Percentiles rank a stretch among this genome's conserved stretches.
These are phyloP conservation scores for Leptopilina drosophilae DNA, from an alignment of 2,888 invertebrate species.

Conservation along the genomic window DNA sequence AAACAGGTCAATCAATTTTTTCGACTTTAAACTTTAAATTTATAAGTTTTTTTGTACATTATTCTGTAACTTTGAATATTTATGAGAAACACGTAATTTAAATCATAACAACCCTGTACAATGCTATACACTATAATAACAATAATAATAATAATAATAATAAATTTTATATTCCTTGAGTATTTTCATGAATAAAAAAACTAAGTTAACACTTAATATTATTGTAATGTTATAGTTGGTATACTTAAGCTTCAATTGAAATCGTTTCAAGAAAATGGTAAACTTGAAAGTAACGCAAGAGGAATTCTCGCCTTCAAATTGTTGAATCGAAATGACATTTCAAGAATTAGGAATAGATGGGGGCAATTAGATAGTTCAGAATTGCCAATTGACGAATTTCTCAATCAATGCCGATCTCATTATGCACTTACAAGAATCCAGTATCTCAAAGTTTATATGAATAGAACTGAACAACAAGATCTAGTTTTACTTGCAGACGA, in stretches of 20 bases:
- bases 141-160: too few relatives aligned
- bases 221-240: not conserved
- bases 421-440: not conserved
- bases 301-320: not conserved
- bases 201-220: too few relatives aligned
- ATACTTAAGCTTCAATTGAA: not conserved
- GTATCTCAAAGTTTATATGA: not conserved
- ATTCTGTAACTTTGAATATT: too few relatives aligned
- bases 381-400: not conserved
- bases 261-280: not conserved
- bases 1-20: too few relatives aligned
- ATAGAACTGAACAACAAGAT: not conserved
- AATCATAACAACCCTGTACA: too few relatives aligned
- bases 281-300: not conserved
- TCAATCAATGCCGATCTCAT: not conserved
- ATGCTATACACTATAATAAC: too few relatives aligned
- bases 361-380: not conserved
- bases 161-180: too few relatives aligned
- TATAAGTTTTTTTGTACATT: too few relatives aligned
- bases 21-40: too few relatives aligned
- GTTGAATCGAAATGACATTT: not conserved
- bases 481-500: too few relatives aligned
- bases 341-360: not conserved
- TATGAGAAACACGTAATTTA: too few relatives aligned
- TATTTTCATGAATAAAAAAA: too few relatives aligned